Evolutionary conservation across 2,113 vertebrate genomes (phyloP).

Genomic region (Zosterops pallidus): DNA sequence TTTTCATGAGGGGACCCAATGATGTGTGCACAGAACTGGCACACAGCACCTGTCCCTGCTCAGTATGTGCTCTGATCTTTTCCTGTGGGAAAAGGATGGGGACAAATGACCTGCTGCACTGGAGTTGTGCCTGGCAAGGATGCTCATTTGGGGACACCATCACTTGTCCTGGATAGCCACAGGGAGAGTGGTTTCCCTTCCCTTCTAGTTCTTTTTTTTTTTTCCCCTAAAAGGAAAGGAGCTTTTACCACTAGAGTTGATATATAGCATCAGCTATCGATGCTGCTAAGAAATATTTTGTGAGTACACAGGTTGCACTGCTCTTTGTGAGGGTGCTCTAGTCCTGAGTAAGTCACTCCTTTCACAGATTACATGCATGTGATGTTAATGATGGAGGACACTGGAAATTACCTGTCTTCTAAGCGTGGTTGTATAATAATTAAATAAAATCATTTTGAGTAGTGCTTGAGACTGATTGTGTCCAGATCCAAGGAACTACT

Average conservation of each 20-base stretch:
- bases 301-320: rapidly evolving
- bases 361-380: neutral
- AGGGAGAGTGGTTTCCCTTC: neutral
- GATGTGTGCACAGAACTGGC: neutral
- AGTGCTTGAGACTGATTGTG: neutral
- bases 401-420: neutral
- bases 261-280: neutral
- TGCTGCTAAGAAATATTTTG: neutral
- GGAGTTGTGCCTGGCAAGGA: neutral
- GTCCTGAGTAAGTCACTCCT: rapidly evolving
- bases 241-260: neutral
- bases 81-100: neutral
- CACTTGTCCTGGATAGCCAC: neutral
- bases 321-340: neutral
- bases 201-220: neutral
- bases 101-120: neutral
- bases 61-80: neutral
- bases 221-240: neutral
- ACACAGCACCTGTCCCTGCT: neutral
- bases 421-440: neutral
- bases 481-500: neutral
- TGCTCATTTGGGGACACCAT: neutral
- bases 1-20: neutral
- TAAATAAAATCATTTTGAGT: neutral
- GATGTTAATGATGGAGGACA: neutral